These are phyloP conservation scores for Centroberyx gerrardi DNA, from an alignment of 2,797 vertebrate genomes.

Conservation along the genomic window DNA sequence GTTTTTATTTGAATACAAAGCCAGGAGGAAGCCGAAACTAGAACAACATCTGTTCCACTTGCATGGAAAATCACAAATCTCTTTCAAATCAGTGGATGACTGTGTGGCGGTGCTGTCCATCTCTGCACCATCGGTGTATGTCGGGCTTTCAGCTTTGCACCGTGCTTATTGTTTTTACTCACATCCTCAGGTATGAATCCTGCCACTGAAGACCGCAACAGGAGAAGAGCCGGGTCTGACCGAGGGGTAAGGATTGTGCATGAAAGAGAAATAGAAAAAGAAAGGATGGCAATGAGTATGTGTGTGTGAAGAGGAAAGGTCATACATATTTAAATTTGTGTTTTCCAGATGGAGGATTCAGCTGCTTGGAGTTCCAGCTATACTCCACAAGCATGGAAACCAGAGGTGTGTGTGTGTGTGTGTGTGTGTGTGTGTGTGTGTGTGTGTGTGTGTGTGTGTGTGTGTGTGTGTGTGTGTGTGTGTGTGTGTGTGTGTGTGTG, in stretches of 20 bases:
- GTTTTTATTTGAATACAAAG: constrained; percentile 16
- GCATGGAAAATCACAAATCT: background rate
- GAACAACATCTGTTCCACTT: background rate
- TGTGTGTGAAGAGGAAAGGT: constrained; percentile 2
- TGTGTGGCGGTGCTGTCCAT: background rate
- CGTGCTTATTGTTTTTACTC: constrained; percentile 34
- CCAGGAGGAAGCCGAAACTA: background rate
- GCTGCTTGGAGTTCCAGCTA: constrained; percentile 53
- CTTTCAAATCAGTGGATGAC: background rate
- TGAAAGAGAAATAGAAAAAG: constrained; percentile 1
- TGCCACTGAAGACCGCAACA: constrained; percentile 10
- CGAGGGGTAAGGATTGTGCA: constrained; percentile 49
- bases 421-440: constrained; percentile 33
- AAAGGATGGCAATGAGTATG: constrained; percentile 16
- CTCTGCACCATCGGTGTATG: background rate
- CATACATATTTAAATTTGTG: background rate
- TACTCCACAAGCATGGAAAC: constrained; percentile 71
- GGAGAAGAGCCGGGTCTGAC: constrained; percentile 33
- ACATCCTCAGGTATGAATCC: constrained; percentile 48
- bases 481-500: constrained; percentile 25
- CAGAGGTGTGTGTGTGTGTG: constrained; percentile 64
- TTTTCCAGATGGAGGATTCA: constrained; percentile 62
- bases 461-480: constrained; percentile 21
- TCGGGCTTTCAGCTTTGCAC: background rate
- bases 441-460: constrained; percentile 40